Evolutionary conservation across 2,113 vertebrate species (phyloP), one percentile per base, ranked within the genome.

Genomic region (Periophthalmus modestus): DNA sequence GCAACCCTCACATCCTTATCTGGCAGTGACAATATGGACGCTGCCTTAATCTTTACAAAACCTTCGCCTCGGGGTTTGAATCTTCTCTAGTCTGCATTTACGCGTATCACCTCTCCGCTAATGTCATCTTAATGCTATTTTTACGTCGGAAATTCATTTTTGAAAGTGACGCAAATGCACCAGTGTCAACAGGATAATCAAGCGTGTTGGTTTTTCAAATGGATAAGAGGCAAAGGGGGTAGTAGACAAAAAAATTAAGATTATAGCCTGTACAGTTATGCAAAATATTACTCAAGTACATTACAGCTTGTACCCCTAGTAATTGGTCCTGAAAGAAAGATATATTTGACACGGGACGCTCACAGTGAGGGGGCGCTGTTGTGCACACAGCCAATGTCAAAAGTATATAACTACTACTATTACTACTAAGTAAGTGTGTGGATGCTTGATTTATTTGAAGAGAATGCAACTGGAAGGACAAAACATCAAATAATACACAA

Each of bases 121-220:
- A 68, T 73, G 79, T 67, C 74, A 73, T 62, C 75, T 59, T 76
- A 67, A 66, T 82, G 6, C 7, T 62, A 28, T 81, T 80, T 76
- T 73, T 46, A 75, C 63, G 43, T 3, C 16, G 10, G 39, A 39
- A 12, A 48, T 75, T 62, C 33, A 71, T 77, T 81, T n/a, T 71
- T 24, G 66, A 16, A 77, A 80, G 65, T 55, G 10, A 71, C 69
- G 12, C 39, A 57, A 58, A 73, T 61, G 59, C 28, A 13, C 57
- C 47, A 21, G 62, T 74, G 46, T 85, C 72, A 83, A 69, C 34
- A 55, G 69, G 58, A 66, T 71, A 73, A 74, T 78, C 66, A 71
- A 61, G 67, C 43, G 43, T 39, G 71, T 73, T 75, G 66, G 16
- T 74, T 75, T 58, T 61, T 39, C 72, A 63, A 16, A 80, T 79